phyloP scores from a whole-genome alignment of 2,888 invertebrate species.

The Lithophane leautieri region DNA sequence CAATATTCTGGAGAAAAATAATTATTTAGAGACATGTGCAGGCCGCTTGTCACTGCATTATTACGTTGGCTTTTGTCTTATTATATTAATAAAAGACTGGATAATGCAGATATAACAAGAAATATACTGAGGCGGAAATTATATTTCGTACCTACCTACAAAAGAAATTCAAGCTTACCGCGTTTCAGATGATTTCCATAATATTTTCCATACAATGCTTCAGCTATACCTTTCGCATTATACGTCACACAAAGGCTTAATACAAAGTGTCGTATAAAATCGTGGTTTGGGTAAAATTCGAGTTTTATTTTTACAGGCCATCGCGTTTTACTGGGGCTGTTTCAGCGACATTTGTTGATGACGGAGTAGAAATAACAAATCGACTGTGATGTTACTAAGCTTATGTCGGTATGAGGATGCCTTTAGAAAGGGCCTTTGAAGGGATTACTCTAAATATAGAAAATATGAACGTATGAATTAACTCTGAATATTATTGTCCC shows the following conservation, averaged over 20 bases:
- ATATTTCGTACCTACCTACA: background rate
- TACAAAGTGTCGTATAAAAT: slow-evolving; percentile 33
- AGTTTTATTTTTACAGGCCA: slow-evolving; percentile 65
- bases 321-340: slow-evolving; percentile 56
- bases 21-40: slow-evolving; percentile 37
- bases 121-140: too few relatives aligned
- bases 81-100: background rate
- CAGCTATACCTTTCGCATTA: slow-evolving; percentile 28
- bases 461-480: background rate
- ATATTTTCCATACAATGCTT: slow-evolving; percentile 3
- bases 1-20: slow-evolving; percentile 34
- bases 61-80: slow-evolving; percentile 8
- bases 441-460: slow-evolving; percentile 34
- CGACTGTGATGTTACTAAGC: slow-evolving; percentile 40
- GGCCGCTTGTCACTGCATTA: slow-evolving; percentile 22
- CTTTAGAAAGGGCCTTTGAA: slow-evolving; percentile 13
- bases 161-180: background rate
- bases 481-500: background rate
- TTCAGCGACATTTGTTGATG: slow-evolving; percentile 63
- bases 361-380: slow-evolving; percentile 61
- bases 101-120: background rate
- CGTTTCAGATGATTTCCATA: background rate
- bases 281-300: slow-evolving; percentile 40
- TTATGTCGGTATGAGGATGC: slow-evolving; percentile 8
- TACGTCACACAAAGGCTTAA: slow-evolving; percentile 37